Conservation (phyloP, 2,888 invertebrate genomes). For the Hypomecis punctinalis region DNA sequence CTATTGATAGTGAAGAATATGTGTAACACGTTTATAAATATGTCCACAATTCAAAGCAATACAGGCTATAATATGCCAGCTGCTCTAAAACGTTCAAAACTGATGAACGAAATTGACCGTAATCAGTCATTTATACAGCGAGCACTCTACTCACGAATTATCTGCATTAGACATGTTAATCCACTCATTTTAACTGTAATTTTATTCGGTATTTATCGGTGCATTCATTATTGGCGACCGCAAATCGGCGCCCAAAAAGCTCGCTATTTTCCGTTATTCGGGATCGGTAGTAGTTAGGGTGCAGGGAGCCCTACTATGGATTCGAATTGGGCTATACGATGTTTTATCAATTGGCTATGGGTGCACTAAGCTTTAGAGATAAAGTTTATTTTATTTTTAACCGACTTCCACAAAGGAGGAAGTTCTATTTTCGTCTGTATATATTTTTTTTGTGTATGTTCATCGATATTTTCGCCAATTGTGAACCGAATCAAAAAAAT, state of each 20-base stretch:
- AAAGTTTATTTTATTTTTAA: too few relatives aligned
- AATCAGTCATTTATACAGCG: conserved; percentile 79
- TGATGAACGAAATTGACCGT: conserved; percentile 43
- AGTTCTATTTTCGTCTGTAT: too few relatives aligned
- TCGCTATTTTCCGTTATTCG: conserved; percentile 75
- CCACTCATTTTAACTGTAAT: conserved; percentile 85
- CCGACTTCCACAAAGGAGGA: too few relatives aligned
- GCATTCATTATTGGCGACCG: conserved; percentile 83
- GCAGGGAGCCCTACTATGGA: conserved; percentile 19
- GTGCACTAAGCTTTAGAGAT: too few relatives aligned
- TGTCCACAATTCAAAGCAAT: conserved; percentile 1
- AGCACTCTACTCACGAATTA: conserved; percentile 78
- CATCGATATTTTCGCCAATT: too few relatives aligned
- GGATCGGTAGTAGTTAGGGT: conserved; percentile 53
- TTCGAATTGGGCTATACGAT: neutral
- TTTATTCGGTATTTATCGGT: conserved; percentile 85
- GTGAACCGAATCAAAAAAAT: too few relatives aligned
- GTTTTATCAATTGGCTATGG: too few relatives aligned
- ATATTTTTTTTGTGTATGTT: too few relatives aligned
- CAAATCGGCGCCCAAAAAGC: conserved; percentile 84
- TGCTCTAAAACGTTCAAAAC: conserved; percentile 11
- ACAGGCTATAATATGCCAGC: too few relatives aligned
- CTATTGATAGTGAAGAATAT: too few relatives aligned
- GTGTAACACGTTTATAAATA: too few relatives aligned
- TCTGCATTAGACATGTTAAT: conserved; percentile 86